Percentiles rank a stretch among this genome's conserved stretches.
These are phyloP conservation scores for Heterochromis multidens DNA, from an alignment of 2,113 vertebrate species.

Conservation along the genomic window DNA sequence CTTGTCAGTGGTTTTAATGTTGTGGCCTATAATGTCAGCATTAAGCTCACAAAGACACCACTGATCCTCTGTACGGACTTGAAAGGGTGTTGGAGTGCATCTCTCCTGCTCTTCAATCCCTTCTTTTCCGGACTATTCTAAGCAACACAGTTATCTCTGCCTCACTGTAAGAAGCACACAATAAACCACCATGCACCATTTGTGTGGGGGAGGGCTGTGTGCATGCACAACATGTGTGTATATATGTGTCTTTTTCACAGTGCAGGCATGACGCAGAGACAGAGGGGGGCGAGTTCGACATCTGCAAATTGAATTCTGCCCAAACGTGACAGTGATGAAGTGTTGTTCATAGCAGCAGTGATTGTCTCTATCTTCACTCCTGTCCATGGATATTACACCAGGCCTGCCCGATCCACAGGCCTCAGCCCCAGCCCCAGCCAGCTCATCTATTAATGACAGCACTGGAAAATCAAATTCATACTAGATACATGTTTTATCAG, in stretches of 20 bases:
- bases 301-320: constrained; percentile 87
- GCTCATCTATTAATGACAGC: constrained; percentile 78
- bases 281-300: constrained; percentile 66
- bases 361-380: constrained; percentile 83
- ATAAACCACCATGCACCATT: constrained; percentile 57
- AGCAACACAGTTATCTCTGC: constrained; percentile 72
- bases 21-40: not conserved
- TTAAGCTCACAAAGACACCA: not conserved
- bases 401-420: constrained; percentile 49
- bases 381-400: constrained; percentile 73
- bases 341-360: constrained; percentile 86
- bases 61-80: not conserved
- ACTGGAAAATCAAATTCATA: constrained; percentile 80
- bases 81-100: constrained; percentile 1
- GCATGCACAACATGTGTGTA: not conserved
- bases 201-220: not conserved
- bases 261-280: constrained; percentile 24
- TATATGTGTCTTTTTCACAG: constrained; percentile 4
- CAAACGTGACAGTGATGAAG: constrained; percentile 86
- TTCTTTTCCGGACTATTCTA: constrained; percentile 16
- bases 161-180: constrained; percentile 81
- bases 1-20: not conserved
- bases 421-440: constrained; percentile 56
- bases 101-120: constrained; percentile 8
- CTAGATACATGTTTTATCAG: constrained; percentile 66